Evolutionary conservation across 1,140 invertebrate genomes (phyloP).

Genomic region (Ditylenchus dipsaci): DNA sequence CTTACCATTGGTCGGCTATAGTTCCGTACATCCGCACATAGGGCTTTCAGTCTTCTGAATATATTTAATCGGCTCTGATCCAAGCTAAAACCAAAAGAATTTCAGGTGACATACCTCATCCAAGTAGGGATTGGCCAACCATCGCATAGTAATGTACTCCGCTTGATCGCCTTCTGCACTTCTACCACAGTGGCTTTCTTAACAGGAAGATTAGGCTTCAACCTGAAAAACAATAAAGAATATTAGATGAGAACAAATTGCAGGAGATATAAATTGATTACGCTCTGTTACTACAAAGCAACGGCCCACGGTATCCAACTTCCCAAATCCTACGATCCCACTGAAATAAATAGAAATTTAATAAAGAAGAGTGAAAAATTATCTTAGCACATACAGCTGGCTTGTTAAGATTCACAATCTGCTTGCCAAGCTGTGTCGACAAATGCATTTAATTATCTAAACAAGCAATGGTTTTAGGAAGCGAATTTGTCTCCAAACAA

Average conservation of each 20-base stretch:
- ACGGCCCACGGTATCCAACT: constrained; percentile 52
- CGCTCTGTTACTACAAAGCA: constrained; percentile 50
- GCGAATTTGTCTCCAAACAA: too few relatives aligned
- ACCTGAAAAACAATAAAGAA: too few relatives aligned
- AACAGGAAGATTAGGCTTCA: constrained; percentile 38
- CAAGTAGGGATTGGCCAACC: constrained; percentile 52
- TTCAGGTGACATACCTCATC: constrained; percentile 42
- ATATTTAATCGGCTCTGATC: background rate
- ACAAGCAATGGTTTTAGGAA: too few relatives aligned
- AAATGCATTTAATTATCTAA: too few relatives aligned
- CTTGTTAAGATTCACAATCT: too few relatives aligned
- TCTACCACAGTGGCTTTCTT: constrained; percentile 26
- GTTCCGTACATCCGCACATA: constrained; percentile 39
- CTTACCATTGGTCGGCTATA: constrained; percentile 30
- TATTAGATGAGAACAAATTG: background rate
- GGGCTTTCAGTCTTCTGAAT: constrained; percentile 44
- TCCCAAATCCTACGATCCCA: constrained; percentile 57
- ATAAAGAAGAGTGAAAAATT: background rate
- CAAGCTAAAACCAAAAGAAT: background rate
- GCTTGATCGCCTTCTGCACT: constrained; percentile 34
- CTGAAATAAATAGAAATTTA: background rate
- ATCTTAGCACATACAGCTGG: background rate
- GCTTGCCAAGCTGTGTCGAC: too few relatives aligned
- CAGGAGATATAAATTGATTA: constrained; percentile 23
- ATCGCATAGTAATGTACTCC: constrained; percentile 53